Conservation (phyloP, 2,888 invertebrate genomes). For the Xestia ashworthii region DNA sequence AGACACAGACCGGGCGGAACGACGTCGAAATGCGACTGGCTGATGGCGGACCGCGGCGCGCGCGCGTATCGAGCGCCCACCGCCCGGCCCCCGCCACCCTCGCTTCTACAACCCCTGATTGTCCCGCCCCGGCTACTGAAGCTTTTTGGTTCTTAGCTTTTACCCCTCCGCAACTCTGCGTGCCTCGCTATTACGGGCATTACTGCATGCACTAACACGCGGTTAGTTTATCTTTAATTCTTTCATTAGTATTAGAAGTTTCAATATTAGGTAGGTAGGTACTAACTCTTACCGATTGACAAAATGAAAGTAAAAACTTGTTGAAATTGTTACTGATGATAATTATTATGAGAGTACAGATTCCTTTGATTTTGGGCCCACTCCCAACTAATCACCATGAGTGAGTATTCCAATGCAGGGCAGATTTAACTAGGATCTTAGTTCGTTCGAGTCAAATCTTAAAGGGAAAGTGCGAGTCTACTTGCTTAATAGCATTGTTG, state of each 20-base stretch:
- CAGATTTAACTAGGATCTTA: neutral
- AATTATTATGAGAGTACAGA: neutral
- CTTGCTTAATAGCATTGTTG: neutral
- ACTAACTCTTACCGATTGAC: neutral
- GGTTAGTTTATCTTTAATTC: conserved; percentile 40
- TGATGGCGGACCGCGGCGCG: conserved; percentile 79
- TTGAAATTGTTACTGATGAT: neutral
- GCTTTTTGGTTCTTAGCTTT: conserved; percentile 74
- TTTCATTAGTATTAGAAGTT: conserved; percentile 7
- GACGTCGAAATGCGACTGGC: conserved; percentile 86
- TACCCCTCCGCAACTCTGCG: conserved; percentile 65
- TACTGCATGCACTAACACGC: conserved; percentile 54
- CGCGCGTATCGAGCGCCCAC: conserved; percentile 89
- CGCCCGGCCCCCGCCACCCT: conserved; percentile 83
- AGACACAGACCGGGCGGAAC: conserved; percentile 75
- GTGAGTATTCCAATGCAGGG: too few species aligned
- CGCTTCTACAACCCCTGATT: conserved; percentile 81
- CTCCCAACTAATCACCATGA: neutral
- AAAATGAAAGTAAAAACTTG: conserved; percentile 13
- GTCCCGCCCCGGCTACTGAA: conserved; percentile 74
- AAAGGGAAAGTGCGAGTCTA: neutral
- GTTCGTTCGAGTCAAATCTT: neutral
- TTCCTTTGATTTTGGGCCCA: neutral
- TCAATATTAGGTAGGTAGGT: neutral
- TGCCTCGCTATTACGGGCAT: conserved; percentile 45